Evolutionary conservation across 64 coral and sea anemone species (phyloP), one percentile per base, ranked within the genome.

Genomic region (Montipora capricornis): DNA sequence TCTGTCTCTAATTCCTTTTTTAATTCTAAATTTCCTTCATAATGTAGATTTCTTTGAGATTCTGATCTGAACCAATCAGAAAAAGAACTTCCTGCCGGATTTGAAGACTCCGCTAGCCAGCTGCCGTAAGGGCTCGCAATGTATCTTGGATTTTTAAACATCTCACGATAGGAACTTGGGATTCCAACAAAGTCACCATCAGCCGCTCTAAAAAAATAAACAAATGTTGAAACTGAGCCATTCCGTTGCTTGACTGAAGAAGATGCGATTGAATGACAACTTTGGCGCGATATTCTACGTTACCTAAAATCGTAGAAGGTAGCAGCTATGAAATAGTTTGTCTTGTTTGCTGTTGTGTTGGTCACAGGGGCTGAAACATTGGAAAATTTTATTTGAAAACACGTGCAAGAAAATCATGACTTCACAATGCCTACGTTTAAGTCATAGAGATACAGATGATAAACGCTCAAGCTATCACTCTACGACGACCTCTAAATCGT

Each of bases 221-320:
- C 7, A 14, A 44, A 26, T 87, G 15, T 37, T 67, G 16, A 87
- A 48, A 48, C 20, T 19, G 29, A 37, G 29, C 29, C 29, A 37
- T 37, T 37, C 29, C 29, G 29, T 37, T 1, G 29, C 1, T 37
- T 37, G 29, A 37, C 29, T 37, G 29, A 37, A 37, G 29, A 37
- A 37, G 29, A 37, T 37, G 29, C 29, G 1, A 37, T 37, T 37
- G 29, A 37, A 37, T 37, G 29, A 37, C 29, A 37, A 37, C 29
- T 37, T 37, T 37, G 29, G 29, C 29, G 29, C 29, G 1, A 37
- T 8, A 29, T 71, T 71, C 20, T n/a, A 20, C 68, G 86, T 83
- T 84, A 98, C 97, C 77, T 91, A 78, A 98, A 98, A 47, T 98
- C 97, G 29, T 95, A 98, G 51, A 91, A 98, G 1, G 91, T 94